phyloP scores from a whole-genome alignment of 2,113 vertebrate species.

The Calidris pygmaea region DNA sequence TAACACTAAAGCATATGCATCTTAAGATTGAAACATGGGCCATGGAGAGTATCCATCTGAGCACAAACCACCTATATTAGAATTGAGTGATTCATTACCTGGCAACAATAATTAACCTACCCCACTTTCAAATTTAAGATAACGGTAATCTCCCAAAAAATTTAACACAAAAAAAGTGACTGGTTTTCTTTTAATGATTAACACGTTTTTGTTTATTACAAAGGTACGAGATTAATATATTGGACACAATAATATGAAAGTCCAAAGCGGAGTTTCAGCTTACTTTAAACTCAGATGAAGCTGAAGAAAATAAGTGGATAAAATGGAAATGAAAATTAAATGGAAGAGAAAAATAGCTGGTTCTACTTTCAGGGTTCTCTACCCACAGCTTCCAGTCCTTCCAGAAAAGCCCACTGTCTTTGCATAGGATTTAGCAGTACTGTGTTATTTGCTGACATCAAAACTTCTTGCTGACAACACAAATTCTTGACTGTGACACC shows the following conservation, averaged over 20 bases:
- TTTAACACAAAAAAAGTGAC: neutral
- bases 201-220: neutral
- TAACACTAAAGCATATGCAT: neutral
- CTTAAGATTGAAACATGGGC: neutral
- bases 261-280: neutral
- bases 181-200: neutral
- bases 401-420: neutral
- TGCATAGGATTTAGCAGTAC: neutral
- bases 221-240: neutral
- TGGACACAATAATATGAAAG: neutral
- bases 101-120: neutral
- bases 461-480: neutral
- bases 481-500: neutral
- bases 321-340: neutral
- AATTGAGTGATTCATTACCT: neutral
- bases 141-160: neutral
- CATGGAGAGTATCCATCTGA: neutral
- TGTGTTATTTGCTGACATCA: neutral
- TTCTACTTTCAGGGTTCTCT: neutral
- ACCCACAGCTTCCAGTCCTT: neutral
- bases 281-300: neutral
- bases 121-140: neutral
- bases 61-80: neutral
- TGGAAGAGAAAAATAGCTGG: neutral
- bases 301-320: neutral